A percentile compares a stretch with the other conserved stretches of the same genome.
Evolutionary conservation across 2,888 invertebrate species (phyloP).

Genomic region (Argynnis bischoffii): DNA sequence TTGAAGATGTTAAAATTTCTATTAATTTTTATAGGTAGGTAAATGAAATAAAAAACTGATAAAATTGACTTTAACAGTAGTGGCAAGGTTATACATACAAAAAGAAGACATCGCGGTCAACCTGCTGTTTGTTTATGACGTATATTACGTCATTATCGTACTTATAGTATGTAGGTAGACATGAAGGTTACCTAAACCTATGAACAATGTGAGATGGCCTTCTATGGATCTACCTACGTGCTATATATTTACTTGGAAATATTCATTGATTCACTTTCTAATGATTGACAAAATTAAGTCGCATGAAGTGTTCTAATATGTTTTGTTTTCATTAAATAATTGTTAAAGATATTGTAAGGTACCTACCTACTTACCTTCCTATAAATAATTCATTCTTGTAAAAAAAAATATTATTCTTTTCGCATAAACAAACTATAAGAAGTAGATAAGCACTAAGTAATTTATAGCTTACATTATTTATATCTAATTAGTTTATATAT

Average conservation of each 20-base stretch:
- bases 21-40: neutral
- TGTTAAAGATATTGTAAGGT: too few species aligned
- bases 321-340: too few species aligned
- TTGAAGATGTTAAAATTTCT: neutral
- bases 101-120: conserved; percentile 22
- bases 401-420: too few species aligned
- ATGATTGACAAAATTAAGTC: neutral
- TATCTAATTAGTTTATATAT: too few species aligned
- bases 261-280: neutral
- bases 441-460: too few species aligned
- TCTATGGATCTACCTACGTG: conserved; percentile 36
- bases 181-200: conserved; percentile 40
- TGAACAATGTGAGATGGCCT: conserved; percentile 39
- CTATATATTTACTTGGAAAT: neutral
- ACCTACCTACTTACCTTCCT: too few species aligned
- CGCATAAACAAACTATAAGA: too few species aligned
- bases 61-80: conserved; percentile 14
- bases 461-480: too few species aligned
- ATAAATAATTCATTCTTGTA: too few species aligned
- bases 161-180: conserved; percentile 35
- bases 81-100: conserved; percentile 20
- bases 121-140: conserved; percentile 36
- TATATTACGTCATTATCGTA: conserved; percentile 37
- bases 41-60: neutral
- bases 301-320: too few species aligned